phyloP scores from a whole-genome alignment of 2,888 invertebrate species.

The Pomacea canaliculata region DNA sequence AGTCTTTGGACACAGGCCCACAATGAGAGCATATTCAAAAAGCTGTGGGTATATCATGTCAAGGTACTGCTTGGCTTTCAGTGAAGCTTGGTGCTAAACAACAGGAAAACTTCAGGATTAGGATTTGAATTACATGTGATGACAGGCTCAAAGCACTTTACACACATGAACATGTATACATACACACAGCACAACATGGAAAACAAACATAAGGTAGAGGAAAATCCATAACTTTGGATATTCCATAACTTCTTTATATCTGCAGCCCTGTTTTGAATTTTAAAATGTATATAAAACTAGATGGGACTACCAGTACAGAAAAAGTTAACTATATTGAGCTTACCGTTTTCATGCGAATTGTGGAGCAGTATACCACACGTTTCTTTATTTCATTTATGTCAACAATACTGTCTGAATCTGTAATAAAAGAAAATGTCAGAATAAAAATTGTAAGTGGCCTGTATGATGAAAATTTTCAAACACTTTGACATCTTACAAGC shows the following conservation, averaged over 20 bases:
- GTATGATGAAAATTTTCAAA: background rate
- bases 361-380: constrained; percentile 55
- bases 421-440: constrained; percentile 23
- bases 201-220: background rate
- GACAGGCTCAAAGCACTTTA: background rate
- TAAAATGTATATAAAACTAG: too few species aligned
- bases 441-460: background rate
- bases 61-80: constrained; percentile 39
- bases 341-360: constrained; percentile 53
- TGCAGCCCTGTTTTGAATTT: too few species aligned
- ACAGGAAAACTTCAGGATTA: background rate
- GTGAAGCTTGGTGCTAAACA: constrained; percentile 35
- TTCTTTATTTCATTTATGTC: constrained; percentile 58
- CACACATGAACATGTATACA: background rate
- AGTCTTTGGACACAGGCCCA: constrained; percentile 53
- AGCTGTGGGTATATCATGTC: constrained; percentile 60
- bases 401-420: constrained; percentile 50
- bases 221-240: background rate
- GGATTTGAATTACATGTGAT: background rate
- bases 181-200: background rate
- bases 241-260: too few species aligned
- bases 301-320: too few species aligned
- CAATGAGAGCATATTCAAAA: constrained; percentile 66
- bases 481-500: background rate
- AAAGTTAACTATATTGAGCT: background rate